phyloP scores from a whole-genome alignment of 2,113 vertebrate species.

The Copsychus sechellarum region DNA sequence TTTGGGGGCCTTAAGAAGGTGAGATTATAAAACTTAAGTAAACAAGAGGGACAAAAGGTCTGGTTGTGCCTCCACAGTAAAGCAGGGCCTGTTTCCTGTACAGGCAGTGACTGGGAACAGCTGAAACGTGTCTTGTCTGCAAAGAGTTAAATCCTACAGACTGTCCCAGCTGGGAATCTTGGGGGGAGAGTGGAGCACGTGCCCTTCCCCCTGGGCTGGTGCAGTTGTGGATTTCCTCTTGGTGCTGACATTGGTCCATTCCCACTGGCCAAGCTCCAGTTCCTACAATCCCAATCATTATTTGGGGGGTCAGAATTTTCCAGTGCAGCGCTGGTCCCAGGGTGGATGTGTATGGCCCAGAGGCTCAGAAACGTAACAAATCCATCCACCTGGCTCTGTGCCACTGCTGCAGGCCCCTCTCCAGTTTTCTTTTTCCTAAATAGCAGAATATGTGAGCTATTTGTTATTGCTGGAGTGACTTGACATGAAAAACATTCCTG shows the following conservation, averaged over 20 bases:
- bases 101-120: neutral
- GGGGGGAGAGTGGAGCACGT: constrained; percentile 19
- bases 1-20: neutral
- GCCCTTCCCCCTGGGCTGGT: constrained; percentile 30
- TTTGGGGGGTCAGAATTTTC: constrained; percentile 46
- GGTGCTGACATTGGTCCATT: constrained; percentile 39
- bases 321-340: neutral
- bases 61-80: neutral
- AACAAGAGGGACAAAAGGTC: neutral
- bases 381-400: constrained; percentile 22
- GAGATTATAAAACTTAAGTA: neutral
- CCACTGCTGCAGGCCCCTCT: constrained; percentile 38
- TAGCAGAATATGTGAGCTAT: constrained; percentile 57
- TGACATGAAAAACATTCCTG: constrained; percentile 48
- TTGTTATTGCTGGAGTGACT: constrained; percentile 53
- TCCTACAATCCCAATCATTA: neutral
- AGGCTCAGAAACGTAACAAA: constrained; percentile 45
- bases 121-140: neutral
- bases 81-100: neutral
- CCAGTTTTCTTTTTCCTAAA: constrained; percentile 54
- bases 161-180: neutral
- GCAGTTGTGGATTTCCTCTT: constrained; percentile 60
- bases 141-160: constrained; percentile 32
- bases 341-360: neutral
- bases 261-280: constrained; percentile 40